Percentiles rank a stretch among this genome's conserved stretches.
Evolutionary conservation across 2,797 vertebrate species (phyloP).

Genomic region (Todus mexicanus): DNA sequence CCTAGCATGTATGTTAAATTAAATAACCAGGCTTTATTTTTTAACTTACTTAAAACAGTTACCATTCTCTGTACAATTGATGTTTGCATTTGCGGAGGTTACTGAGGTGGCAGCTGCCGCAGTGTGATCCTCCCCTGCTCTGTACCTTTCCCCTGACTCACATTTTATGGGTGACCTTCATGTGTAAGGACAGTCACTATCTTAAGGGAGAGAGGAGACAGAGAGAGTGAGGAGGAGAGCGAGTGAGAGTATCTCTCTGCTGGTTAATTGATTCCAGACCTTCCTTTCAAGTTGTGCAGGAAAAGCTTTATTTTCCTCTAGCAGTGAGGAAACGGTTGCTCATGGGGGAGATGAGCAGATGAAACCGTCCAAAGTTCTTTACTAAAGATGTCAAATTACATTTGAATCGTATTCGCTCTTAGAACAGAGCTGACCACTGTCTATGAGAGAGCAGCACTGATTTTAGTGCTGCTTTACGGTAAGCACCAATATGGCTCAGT

Average conservation of each 20-base stretch:
- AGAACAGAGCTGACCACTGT: neutral
- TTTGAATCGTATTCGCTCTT: neutral
- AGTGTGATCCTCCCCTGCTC: neutral
- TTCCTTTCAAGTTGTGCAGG: slow-evolving; percentile 11
- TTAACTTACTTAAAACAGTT: slow-evolving; percentile 35
- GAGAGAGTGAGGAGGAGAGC: neutral
- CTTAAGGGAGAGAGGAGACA: neutral
- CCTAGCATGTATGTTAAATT: slow-evolving; percentile 14
- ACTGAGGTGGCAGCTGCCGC: neutral
- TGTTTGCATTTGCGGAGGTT: neutral
- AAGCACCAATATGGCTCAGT: neutral
- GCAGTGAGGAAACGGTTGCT: neutral
- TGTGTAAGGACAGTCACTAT: neutral
- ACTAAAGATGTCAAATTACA: slow-evolving; percentile 13
- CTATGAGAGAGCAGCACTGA: neutral
- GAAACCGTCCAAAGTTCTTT: neutral
- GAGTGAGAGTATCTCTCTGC: slow-evolving; percentile 43
- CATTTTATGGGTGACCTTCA: neutral
- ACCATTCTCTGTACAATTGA: slow-evolving; percentile 7
- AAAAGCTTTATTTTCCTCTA: slow-evolving; percentile 32
- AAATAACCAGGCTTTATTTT: slow-evolving; percentile 57
- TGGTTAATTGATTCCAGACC: slow-evolving; percentile 42
- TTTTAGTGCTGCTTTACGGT: neutral
- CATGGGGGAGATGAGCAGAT: neutral
- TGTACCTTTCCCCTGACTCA: neutral